phyloP scores from a whole-genome alignment of 2,888 invertebrate species.

The Mesorhabditis belari region DNA sequence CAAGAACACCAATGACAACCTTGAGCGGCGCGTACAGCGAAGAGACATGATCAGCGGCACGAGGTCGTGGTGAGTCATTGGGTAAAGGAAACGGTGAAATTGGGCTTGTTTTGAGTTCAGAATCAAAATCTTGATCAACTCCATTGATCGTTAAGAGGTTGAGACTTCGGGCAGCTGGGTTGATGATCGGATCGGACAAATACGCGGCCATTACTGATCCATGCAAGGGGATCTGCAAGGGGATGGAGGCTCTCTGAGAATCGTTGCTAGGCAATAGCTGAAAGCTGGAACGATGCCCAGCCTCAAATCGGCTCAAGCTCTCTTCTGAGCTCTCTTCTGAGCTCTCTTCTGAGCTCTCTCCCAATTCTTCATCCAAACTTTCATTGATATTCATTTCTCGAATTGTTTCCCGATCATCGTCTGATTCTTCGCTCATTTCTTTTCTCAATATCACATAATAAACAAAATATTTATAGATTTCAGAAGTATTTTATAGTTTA shows the following conservation, averaged over 20 bases:
- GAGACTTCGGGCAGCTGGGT: conserved; percentile 12
- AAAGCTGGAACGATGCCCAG: too few species aligned
- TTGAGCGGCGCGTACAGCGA: conserved; percentile 8
- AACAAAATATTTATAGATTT: too few species aligned
- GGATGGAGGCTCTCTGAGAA: too few species aligned
- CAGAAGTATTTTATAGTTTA: too few species aligned
- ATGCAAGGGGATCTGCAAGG: conserved; percentile 10
- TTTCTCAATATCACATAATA: too few species aligned
- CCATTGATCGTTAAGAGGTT: conserved; percentile 1
- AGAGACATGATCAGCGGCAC: conserved; percentile 25
- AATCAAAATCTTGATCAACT: background rate
- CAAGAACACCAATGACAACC: too few species aligned
- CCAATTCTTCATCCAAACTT: background rate
- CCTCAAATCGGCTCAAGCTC: too few species aligned
- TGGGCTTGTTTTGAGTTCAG: background rate
- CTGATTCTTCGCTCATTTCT: background rate
- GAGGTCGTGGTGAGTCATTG: conserved; percentile 18
- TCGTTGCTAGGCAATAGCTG: too few species aligned
- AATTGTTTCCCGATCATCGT: background rate
- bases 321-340: conserved; percentile 6
- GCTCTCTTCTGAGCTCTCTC: conserved; percentile 1
- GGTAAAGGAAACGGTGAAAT: conserved; percentile 2
- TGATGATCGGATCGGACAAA: conserved; percentile 22
- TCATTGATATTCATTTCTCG: too few species aligned
- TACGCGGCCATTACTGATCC: conserved; percentile 25